phyloP scores from a whole-genome alignment of 35 echinoderm and acorn worm species.

The Heliocidaris tuberculata region DNA sequence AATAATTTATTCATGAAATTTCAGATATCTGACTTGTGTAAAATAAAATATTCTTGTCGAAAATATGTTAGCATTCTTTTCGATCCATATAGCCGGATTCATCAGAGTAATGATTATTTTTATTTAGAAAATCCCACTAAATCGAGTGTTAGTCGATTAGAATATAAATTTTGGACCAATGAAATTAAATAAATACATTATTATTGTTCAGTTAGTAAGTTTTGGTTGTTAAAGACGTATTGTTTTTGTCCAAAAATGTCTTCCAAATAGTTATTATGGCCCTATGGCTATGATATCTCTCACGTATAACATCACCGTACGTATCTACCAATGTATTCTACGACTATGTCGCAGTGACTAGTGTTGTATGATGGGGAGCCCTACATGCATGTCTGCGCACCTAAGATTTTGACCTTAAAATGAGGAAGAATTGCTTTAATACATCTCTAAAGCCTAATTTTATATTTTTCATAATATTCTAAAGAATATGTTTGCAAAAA shows the following conservation, averaged over 20 bases:
- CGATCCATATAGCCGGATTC: neutral
- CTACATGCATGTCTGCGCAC: too few species aligned
- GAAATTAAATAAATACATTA: neutral
- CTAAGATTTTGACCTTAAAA: too few species aligned
- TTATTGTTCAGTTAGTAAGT: neutral
- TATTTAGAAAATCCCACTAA: neutral
- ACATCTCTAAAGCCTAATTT: too few species aligned
- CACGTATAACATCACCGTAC: too few species aligned
- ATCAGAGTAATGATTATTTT: slow-evolving; percentile 22
- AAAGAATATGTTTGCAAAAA: too few species aligned
- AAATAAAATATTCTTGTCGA: neutral
- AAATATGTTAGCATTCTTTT: neutral
- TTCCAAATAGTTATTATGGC: neutral
- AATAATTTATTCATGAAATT: neutral
- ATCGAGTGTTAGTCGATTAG: neutral
- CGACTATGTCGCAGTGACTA: too few species aligned
- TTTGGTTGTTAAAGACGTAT: neutral
- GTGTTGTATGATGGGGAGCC: too few species aligned
- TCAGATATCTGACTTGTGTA: neutral
- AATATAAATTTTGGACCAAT: neutral
- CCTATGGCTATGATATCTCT: neutral
- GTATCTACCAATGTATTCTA: too few species aligned
- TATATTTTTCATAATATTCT: too few species aligned
- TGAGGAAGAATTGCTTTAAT: too few species aligned
- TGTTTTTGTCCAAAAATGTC: neutral